These are phyloP conservation scores for Pachycephala philippinensis DNA, from an alignment of 2,113 vertebrate species.

Conservation along the genomic window DNA sequence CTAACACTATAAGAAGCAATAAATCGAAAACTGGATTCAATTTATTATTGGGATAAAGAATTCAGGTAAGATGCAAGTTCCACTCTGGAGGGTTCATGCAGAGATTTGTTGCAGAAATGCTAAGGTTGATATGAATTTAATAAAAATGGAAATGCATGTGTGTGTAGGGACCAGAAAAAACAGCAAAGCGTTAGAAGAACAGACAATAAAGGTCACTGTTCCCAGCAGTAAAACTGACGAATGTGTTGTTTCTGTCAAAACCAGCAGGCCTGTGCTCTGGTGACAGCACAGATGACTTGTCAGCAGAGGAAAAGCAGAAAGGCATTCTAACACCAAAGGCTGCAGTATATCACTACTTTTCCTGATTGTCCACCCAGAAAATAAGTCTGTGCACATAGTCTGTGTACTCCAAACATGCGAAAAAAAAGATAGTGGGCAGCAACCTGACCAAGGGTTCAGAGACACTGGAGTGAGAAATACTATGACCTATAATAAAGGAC, in stretches of 20 bases:
- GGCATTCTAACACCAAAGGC: background rate
- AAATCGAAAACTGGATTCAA: background rate
- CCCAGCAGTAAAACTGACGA: background rate
- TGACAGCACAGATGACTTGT: background rate
- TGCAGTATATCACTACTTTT: background rate
- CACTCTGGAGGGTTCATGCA: background rate
- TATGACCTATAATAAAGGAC: background rate
- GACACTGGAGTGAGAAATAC: background rate
- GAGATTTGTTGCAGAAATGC: background rate
- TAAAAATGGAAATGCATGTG: background rate
- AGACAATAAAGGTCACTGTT: background rate
- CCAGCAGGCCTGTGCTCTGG: rapidly evolving
- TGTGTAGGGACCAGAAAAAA: background rate
- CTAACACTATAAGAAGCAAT: background rate
- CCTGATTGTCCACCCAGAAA: background rate
- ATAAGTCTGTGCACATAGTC: background rate
- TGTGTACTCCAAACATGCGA: background rate
- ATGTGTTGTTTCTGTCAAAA: background rate
- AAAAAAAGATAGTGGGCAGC: background rate
- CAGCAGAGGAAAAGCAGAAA: background rate
- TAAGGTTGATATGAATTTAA: background rate
- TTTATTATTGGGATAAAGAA: background rate
- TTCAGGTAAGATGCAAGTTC: background rate
- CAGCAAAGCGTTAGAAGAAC: background rate
- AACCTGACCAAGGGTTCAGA: background rate